A percentile compares a stretch with the other conserved stretches of the same genome.
Conservation (phyloP, 1,140 invertebrate species). For the Pseudoatta argentina region DNA sequence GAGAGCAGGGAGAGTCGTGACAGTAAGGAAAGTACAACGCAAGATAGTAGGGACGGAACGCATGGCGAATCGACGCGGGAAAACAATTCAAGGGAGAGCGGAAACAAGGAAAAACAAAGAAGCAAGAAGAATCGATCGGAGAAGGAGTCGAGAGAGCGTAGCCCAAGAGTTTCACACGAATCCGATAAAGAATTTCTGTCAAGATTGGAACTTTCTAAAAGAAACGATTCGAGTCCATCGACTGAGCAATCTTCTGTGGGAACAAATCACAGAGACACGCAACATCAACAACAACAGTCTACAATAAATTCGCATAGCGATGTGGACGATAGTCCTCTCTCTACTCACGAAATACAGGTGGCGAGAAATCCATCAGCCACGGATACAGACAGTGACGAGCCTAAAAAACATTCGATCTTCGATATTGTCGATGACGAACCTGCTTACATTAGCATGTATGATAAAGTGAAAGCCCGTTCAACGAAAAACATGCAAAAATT, state of each 20-base stretch:
- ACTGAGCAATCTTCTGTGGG: conserved; percentile 75
- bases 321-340: conserved; percentile 81
- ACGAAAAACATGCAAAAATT: conserved; percentile 96
- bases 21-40: conserved; percentile 79
- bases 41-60: conserved; percentile 76
- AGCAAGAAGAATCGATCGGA: conserved; percentile 80
- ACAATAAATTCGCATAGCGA: conserved; percentile 81
- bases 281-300: conserved; percentile 75
- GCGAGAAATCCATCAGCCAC: conserved; percentile 83
- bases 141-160: conserved; percentile 82
- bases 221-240: conserved; percentile 76
- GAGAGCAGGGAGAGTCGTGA: conserved; percentile 84
- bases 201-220: conserved; percentile 87
- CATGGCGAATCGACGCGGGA: conserved; percentile 73
- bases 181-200: conserved; percentile 89
- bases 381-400: conserved; percentile 91
- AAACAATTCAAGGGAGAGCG: conserved; percentile 77
- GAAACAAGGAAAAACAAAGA: conserved; percentile 81
- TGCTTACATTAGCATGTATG: conserved; percentile 98
- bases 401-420: conserved; percentile 96
- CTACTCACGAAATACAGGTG: conserved; percentile 82
- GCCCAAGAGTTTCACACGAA: conserved; percentile 83
- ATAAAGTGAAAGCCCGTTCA: conserved; percentile 98
- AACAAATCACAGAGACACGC: conserved; percentile 78
- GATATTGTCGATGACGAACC: conserved; percentile 96